Conservation (phyloP, 2,113 vertebrate genomes). For the Polyodon spathula region DNA sequence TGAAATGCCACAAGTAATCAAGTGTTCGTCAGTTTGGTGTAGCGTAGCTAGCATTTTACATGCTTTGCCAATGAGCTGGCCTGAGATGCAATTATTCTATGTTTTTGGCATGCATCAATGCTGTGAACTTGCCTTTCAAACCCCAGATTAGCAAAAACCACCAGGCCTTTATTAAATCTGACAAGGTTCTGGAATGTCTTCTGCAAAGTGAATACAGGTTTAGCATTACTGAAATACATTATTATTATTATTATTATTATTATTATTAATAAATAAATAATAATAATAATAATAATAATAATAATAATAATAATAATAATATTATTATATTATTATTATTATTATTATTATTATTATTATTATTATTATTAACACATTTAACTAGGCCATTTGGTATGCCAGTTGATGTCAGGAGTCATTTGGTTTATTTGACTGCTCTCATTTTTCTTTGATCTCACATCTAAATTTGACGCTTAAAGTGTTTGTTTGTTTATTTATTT, state of each 20-base stretch:
- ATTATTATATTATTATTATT: too few species aligned
- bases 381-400: not conserved
- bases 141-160: conserved; percentile 25
- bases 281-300: conserved; percentile 33
- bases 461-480: not conserved
- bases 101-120: not conserved
- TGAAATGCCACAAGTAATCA: conserved; percentile 29
- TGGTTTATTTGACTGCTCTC: not conserved
- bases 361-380: not conserved
- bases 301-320: not conserved
- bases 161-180: conserved; percentile 41
- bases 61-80: conserved; percentile 6
- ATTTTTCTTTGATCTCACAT: not conserved
- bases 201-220: conserved; percentile 36
- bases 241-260: too few species aligned
- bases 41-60: conserved; percentile 16
- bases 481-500: not conserved
- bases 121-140: conserved; percentile 19
- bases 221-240: conserved; percentile 20
- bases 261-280: conserved; percentile 24
- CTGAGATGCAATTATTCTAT: not conserved
- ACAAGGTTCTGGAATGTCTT: conserved; percentile 25
- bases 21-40: conserved; percentile 33
- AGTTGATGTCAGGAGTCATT: not conserved
- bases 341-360: too few species aligned